Evolutionary conservation across 2,113 vertebrate species (phyloP).

Genomic region (Thalassoma bifasciatum): DNA sequence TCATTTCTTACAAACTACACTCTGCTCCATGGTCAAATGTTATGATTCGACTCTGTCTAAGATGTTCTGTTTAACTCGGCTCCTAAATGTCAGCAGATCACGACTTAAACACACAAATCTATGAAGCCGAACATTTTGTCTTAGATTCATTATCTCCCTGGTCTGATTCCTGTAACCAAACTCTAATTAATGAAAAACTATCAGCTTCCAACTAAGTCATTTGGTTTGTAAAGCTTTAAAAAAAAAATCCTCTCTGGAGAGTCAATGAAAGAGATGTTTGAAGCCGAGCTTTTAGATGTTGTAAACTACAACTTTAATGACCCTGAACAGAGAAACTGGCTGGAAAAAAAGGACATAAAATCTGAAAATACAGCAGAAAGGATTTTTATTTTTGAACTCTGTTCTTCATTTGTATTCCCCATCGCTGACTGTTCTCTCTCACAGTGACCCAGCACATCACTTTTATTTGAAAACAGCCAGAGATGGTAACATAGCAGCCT

Average conservation of each 20-base stretch:
- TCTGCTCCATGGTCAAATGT: not conserved
- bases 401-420: too few relatives aligned
- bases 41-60: not conserved
- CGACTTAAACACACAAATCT: not conserved
- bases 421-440: too few relatives aligned
- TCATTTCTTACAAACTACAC: slow-evolving; percentile 19
- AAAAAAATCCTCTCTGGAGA: not conserved
- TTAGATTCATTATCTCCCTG: not conserved
- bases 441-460: too few relatives aligned
- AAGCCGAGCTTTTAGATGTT: slow-evolving; percentile 13
- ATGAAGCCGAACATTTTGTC: not conserved
- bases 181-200: not conserved
- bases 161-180: slow-evolving; percentile 2
- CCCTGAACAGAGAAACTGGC: not conserved
- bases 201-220: not conserved
- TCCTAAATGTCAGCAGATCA: not conserved
- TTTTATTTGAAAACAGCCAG: too few relatives aligned
- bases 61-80: not conserved
- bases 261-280: not conserved
- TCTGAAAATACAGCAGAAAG: not conserved
- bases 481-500: too few relatives aligned
- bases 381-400: too few relatives aligned
- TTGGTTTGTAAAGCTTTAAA: slow-evolving; percentile 5
- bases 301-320: slow-evolving; percentile 24
- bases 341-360: not conserved